phyloP scores from a whole-genome alignment of 2,113 vertebrate species.

The Toxostoma redivivum region DNA sequence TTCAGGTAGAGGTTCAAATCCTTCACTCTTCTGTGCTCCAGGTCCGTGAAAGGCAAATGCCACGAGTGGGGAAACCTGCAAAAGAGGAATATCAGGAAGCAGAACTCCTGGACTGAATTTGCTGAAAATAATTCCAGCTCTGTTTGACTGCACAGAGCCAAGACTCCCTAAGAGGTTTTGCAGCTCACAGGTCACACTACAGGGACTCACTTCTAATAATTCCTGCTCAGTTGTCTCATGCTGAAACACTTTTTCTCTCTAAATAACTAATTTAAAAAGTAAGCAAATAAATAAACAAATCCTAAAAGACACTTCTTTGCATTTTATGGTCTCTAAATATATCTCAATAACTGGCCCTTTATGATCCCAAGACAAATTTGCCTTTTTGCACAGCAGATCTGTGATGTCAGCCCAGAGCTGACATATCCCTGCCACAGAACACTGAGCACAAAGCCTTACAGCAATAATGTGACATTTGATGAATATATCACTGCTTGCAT shows the following conservation, averaged over 20 bases:
- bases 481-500: background rate
- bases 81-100: background rate
- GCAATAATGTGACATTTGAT: background rate
- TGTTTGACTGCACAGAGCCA: background rate
- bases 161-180: background rate
- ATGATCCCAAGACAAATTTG: background rate
- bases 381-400: background rate
- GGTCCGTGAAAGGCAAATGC: conserved; percentile 70
- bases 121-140: background rate
- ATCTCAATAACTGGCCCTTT: background rate
- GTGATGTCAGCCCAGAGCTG: background rate
- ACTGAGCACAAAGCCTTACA: background rate
- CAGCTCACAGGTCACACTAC: background rate
- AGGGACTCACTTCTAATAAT: background rate
- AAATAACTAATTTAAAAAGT: background rate
- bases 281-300: background rate
- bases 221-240: background rate
- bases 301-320: background rate
- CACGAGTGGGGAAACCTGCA: conserved; percentile 81
- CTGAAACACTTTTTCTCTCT: background rate
- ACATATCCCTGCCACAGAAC: background rate
- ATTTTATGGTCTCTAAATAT: background rate
- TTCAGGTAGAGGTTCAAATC: conserved; percentile 82
- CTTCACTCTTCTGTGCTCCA: conserved; percentile 70
- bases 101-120: background rate